phyloP scores from a whole-genome alignment of 2,797 vertebrate genomes.

The Anabacerthia variegaticeps region DNA sequence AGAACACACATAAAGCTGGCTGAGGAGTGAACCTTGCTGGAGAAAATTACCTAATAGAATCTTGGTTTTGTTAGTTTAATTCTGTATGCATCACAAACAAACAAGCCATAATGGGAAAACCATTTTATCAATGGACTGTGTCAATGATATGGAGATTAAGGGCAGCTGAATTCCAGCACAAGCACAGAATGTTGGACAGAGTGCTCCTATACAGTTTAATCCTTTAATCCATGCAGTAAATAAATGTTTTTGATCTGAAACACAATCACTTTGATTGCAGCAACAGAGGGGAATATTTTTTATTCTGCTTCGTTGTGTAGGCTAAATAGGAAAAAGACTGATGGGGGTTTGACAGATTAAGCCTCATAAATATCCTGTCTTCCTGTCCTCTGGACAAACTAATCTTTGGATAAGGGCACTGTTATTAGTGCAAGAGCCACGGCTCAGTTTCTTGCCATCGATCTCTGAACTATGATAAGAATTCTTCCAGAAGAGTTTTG shows the following conservation, averaged over 20 bases:
- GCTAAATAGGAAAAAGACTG: background rate
- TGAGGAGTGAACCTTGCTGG: background rate
- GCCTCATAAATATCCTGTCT: background rate
- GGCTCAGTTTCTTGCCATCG: background rate
- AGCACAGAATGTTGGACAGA: background rate
- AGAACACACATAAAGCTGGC: background rate
- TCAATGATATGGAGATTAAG: constrained; percentile 36
- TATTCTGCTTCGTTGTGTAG: background rate
- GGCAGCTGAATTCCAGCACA: background rate
- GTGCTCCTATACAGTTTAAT: background rate
- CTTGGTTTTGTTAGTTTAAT: background rate
- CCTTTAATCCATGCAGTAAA: constrained; percentile 43
- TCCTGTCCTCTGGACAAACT: background rate
- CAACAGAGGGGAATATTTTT: background rate
- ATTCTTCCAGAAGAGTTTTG: background rate
- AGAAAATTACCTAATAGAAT: background rate
- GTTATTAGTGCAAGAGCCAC: background rate
- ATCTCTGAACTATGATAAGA: background rate
- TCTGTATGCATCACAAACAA: background rate
- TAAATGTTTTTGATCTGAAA: constrained; percentile 29
- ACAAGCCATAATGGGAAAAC: background rate
- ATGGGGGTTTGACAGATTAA: background rate
- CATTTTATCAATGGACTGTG: background rate
- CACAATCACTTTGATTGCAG: constrained; percentile 11
- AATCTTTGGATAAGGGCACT: background rate